phyloP scores from a whole-genome alignment of 1,140 invertebrate species.

The Drosophila equinoxialis region DNA sequence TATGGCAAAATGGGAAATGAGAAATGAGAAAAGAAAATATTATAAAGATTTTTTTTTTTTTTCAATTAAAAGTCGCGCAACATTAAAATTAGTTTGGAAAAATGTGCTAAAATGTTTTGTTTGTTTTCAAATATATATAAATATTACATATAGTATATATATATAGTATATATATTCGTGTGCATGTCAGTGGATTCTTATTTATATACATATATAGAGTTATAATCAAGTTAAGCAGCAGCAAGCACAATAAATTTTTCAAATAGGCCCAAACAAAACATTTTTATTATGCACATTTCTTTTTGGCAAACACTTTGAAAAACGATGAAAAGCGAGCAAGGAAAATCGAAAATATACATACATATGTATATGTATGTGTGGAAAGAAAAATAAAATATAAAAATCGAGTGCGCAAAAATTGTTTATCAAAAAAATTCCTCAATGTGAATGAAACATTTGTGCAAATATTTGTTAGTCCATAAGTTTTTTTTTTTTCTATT shows the following conservation, averaged over 20 bases:
- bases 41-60: not conserved
- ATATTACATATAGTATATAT: not conserved
- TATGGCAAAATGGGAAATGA: not conserved
- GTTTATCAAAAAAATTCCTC: conserved; percentile 46
- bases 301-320: conserved; percentile 69
- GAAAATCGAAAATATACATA: conserved; percentile 48
- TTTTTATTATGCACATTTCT: conserved; percentile 69
- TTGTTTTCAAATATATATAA: conserved; percentile 35
- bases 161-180: conserved; percentile 37
- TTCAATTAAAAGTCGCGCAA: conserved; percentile 1
- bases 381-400: conserved; percentile 30
- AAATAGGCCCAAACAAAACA: conserved; percentile 73
- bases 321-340: not conserved
- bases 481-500: conserved; percentile 4
- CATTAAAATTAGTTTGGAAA: conserved; percentile 3
- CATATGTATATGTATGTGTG: not conserved
- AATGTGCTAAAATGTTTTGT: conserved; percentile 52
- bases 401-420: conserved; percentile 22
- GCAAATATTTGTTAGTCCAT: conserved; percentile 74
- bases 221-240: conserved; percentile 39
- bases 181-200: not conserved
- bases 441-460: conserved; percentile 63
- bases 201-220: conserved; percentile 9
- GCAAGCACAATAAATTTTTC: conserved; percentile 73
- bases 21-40: conserved; percentile 8